A percentile compares a stretch with the other conserved stretches of the same genome.
These are phyloP conservation scores for Nannoperca obscura DNA, from an alignment of 2,797 vertebrate species.

Conservation along the genomic window DNA sequence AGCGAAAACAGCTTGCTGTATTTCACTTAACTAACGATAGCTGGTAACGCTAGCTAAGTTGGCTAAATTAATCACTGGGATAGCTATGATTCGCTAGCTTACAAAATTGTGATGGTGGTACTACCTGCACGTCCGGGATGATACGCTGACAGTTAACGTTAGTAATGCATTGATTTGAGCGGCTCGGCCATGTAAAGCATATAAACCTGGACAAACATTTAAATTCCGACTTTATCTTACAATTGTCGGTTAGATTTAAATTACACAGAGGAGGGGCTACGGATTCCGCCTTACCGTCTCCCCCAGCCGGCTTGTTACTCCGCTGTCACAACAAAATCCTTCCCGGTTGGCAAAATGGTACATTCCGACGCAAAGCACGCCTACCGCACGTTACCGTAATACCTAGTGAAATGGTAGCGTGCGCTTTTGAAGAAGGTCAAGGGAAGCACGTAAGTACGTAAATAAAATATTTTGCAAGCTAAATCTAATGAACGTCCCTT, in stretches of 20 bases:
- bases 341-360: conserved; percentile 73
- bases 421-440: not conserved
- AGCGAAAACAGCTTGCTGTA: not conserved
- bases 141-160: conserved; percentile 11
- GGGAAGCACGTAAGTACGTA: not conserved
- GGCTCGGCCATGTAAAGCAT: not conserved
- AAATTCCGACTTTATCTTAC: not conserved
- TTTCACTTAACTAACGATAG: conserved; percentile 19
- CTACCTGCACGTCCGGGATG: conserved; percentile 57
- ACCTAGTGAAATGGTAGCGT: not conserved
- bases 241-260: not conserved
- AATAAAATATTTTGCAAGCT: not conserved
- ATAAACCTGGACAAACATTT: not conserved
- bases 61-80: conserved; percentile 63
- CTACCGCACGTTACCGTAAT: conserved; percentile 55
- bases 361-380: conserved; percentile 69
- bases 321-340: conserved; percentile 82
- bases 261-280: conserved; percentile 1
- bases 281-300: conserved; percentile 68
- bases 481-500: fast-evolving
- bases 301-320: conserved; percentile 77
- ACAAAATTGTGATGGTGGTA: conserved; percentile 49
- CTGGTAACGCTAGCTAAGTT: conserved; percentile 53
- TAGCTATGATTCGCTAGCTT: conserved; percentile 62
- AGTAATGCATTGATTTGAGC: not conserved